These are phyloP conservation scores for Cettia cetti DNA, from an alignment of 2,113 vertebrate genomes.

Conservation along the genomic window DNA sequence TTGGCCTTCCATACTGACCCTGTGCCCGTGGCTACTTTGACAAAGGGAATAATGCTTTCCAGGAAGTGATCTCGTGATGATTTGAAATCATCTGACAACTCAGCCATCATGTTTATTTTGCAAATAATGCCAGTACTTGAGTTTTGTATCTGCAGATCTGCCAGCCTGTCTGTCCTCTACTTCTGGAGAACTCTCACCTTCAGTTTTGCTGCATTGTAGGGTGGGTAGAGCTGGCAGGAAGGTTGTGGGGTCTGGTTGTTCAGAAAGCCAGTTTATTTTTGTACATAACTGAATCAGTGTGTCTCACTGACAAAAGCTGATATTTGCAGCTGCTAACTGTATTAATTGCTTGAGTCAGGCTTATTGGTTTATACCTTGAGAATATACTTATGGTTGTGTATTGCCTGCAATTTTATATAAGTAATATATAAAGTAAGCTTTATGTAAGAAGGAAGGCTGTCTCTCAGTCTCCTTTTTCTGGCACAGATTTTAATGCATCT, in stretches of 20 bases:
- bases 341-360: neutral
- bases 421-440: neutral
- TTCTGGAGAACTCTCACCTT: neutral
- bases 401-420: neutral
- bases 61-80: neutral
- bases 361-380: neutral
- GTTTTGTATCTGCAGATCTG: neutral
- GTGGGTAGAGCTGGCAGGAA: neutral
- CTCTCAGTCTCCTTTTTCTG: neutral
- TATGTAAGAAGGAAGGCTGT: neutral
- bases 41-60: neutral
- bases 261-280: neutral
- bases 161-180: neutral
- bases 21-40: neutral
- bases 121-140: neutral
- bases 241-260: neutral
- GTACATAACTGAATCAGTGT: rapidly evolving
- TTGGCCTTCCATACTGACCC: neutral
- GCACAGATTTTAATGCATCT: conserved; percentile 12
- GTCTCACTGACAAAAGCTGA: neutral
- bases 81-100: neutral
- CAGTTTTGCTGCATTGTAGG: neutral
- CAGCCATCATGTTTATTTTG: rapidly evolving
- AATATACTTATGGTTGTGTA: neutral
- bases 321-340: neutral